A percentile compares a stretch with the other conserved stretches of the same genome.
These are phyloP conservation scores for Paradoxurus hermaphroditus DNA, from an alignment of 2,113 vertebrate species.

Conservation along the genomic window DNA sequence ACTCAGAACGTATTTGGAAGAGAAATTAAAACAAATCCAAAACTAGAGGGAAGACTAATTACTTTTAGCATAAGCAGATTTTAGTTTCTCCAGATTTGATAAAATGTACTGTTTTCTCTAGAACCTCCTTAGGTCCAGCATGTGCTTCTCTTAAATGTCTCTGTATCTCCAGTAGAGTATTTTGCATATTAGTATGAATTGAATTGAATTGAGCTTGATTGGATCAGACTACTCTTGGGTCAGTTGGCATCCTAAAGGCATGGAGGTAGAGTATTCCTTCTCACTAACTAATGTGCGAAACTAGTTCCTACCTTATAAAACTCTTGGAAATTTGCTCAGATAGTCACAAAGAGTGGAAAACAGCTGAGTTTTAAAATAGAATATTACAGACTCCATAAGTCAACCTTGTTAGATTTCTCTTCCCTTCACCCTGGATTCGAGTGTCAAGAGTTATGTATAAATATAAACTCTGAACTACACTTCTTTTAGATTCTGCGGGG, in stretches of 20 bases:
- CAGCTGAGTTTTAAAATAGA: not conserved
- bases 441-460: not conserved
- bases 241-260: not conserved
- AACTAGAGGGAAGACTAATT: not conserved
- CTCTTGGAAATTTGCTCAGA: not conserved
- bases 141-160: not conserved
- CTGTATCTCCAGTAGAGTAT: not conserved
- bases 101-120: not conserved
- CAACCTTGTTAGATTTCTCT: not conserved
- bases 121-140: not conserved
- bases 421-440: not conserved
- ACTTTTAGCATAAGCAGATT: not conserved
- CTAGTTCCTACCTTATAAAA: not conserved
- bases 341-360: not conserved
- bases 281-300: not conserved
- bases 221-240: not conserved
- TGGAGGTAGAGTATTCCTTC: not conserved
- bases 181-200: not conserved
- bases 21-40: conserved; percentile 18
- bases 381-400: not conserved
- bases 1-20: not conserved
- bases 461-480: not conserved
- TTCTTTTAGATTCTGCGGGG: not conserved
- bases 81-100: not conserved
- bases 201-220: not conserved